phyloP scores from a whole-genome alignment of 1,140 invertebrate species.

The Anastrepha ludens region DNA sequence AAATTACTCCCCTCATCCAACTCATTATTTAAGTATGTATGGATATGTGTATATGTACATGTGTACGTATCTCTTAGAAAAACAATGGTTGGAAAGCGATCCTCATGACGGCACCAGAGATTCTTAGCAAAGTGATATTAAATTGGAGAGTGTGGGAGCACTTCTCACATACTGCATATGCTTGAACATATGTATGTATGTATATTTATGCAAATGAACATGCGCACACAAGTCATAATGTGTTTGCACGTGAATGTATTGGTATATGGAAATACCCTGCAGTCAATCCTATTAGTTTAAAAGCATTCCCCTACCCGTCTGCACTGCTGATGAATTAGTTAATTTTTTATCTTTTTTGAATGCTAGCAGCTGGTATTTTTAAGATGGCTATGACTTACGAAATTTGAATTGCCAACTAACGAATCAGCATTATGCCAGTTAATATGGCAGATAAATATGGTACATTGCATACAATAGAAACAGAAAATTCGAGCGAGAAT shows the following conservation, averaged over 20 bases:
- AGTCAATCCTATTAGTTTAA: too few relatives aligned
- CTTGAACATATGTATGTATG: background rate
- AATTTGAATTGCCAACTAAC: too few relatives aligned
- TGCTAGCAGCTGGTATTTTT: too few relatives aligned
- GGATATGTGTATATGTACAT: background rate
- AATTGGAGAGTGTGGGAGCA: conserved; percentile 34
- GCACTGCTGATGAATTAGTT: too few relatives aligned
- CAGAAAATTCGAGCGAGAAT: too few relatives aligned
- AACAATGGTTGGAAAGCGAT: conserved; percentile 26
- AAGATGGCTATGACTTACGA: too few relatives aligned
- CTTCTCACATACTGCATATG: background rate
- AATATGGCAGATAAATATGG: too few relatives aligned
- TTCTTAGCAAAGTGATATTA: background rate
- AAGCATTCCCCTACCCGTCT: too few relatives aligned
- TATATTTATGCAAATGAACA: background rate
- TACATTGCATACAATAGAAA: too few relatives aligned
- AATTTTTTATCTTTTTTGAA: too few relatives aligned
- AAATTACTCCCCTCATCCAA: conserved; percentile 22
- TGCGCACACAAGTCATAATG: background rate
- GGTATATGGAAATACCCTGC: background rate
- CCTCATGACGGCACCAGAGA: background rate
- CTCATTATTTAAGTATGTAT: background rate
- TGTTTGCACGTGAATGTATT: background rate
- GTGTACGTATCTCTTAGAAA: conserved; percentile 24
- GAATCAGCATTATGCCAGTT: too few relatives aligned